A percentile compares a stretch with the other conserved stretches of the same genome.
phyloP scores from a whole-genome alignment of 92 coral and sea anemone genomes.

The Phenganax subtilis region DNA sequence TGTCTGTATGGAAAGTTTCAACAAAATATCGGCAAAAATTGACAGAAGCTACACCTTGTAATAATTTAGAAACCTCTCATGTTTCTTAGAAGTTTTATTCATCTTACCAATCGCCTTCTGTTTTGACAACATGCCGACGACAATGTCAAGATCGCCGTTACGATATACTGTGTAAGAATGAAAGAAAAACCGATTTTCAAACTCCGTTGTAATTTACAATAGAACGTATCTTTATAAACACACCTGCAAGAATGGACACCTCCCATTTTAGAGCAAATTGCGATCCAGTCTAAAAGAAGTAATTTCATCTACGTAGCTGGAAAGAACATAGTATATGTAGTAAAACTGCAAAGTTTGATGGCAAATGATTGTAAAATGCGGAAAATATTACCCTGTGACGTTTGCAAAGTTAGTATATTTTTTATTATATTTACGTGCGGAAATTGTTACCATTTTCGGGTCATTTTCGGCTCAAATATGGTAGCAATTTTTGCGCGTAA shows the following conservation, averaged over 20 bases:
- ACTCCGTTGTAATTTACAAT: neutral
- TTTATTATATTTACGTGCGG: no score
- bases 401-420: no score
- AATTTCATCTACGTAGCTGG: no score
- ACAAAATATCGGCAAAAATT: neutral
- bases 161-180: neutral
- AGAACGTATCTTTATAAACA: neutral
- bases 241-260: neutral
- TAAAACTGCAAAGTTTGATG: no score
- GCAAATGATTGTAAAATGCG: no score
- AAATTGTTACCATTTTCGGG: no score
- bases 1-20: neutral
- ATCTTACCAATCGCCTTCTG: constrained; percentile 32
- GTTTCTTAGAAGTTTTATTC: neutral
- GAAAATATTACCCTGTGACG: no score
- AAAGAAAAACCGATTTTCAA: neutral
- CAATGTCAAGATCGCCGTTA: constrained; percentile 13
- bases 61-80: neutral
- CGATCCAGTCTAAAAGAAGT: no score
- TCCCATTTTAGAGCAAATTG: no score
- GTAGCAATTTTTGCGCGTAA: no score
- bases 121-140: constrained; percentile 26
- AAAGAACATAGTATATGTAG: no score
- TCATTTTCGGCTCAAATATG: no score
- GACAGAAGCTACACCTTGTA: neutral